Percentiles rank a stretch among this genome's conserved stretches.
phyloP scores from a whole-genome alignment of 2,888 invertebrate genomes.

The Formica aserva region DNA sequence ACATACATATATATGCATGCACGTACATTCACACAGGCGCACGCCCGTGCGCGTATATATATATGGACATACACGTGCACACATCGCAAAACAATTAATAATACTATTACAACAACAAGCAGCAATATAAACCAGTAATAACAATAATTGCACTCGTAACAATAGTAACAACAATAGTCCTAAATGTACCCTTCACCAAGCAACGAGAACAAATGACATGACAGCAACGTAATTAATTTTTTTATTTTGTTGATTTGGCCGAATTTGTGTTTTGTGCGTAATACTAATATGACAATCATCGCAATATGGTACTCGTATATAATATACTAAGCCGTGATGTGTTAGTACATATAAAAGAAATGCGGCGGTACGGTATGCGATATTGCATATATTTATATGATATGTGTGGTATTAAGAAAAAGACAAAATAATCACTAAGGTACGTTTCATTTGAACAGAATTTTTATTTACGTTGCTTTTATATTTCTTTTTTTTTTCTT shows the following conservation, averaged over 20 bases:
- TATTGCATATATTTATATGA: slow-evolving; percentile 34
- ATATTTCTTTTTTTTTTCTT: slow-evolving; percentile 68
- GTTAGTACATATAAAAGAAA: slow-evolving; percentile 55
- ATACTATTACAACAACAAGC: slow-evolving; percentile 48
- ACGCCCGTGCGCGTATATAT: slow-evolving; percentile 41
- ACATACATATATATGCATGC: not conserved
- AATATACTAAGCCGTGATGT: slow-evolving; percentile 22
- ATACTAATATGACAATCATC: slow-evolving; percentile 17
- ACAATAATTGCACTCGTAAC: slow-evolving; percentile 19
- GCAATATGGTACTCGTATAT: slow-evolving; percentile 17
- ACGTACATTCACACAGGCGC: slow-evolving; percentile 53
- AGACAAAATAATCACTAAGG: slow-evolving; percentile 84
- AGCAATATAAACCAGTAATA: slow-evolving; percentile 49
- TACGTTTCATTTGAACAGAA: slow-evolving; percentile 81
- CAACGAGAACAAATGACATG: slow-evolving; percentile 70
- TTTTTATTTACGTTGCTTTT: slow-evolving; percentile 79
- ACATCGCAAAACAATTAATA: slow-evolving; percentile 49
- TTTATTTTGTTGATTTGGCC: not conserved
- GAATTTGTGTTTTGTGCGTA: not conserved
- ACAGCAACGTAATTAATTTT: slow-evolving; percentile 25
- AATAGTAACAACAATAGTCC: slow-evolving; percentile 17
- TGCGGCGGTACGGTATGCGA: slow-evolving; percentile 65
- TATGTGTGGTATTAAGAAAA: slow-evolving; percentile 76
- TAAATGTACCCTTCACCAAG: slow-evolving; percentile 74
- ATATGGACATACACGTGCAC: slow-evolving; percentile 9